Conservation (phyloP, 1,140 invertebrate genomes). For the Acromyrmex echinatior region DNA sequence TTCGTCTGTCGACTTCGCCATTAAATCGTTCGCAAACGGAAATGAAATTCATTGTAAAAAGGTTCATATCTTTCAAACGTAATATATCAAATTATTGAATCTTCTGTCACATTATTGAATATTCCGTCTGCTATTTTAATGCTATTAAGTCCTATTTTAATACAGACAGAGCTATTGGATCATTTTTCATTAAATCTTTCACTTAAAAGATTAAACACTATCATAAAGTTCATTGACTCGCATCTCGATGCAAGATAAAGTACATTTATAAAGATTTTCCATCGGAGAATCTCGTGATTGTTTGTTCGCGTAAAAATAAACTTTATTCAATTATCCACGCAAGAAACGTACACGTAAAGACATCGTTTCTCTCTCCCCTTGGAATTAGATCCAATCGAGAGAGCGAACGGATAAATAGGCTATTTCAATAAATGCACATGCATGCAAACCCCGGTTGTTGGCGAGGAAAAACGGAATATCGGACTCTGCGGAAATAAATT, state of each 20-base stretch:
- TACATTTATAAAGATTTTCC: background rate
- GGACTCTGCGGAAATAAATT: background rate
- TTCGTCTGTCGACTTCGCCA: background rate
- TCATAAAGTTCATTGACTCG: slow-evolving; percentile 9
- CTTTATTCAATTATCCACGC: slow-evolving; percentile 25
- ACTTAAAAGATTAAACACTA: background rate
- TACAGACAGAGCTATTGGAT: background rate
- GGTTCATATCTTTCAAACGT: background rate
- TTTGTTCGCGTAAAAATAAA: background rate
- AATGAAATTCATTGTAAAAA: background rate
- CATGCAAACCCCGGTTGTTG: background rate
- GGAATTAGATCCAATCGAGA: slow-evolving; percentile 41
- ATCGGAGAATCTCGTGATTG: background rate
- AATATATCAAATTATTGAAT: background rate
- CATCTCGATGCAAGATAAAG: background rate
- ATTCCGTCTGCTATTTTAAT: background rate
- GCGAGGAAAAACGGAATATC: background rate
- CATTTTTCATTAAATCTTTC: background rate
- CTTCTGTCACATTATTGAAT: background rate
- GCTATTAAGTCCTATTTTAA: background rate
- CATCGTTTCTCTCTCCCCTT: slow-evolving; percentile 18
- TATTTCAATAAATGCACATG: slow-evolving; percentile 31
- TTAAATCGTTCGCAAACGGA: background rate
- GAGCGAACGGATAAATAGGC: slow-evolving; percentile 24
- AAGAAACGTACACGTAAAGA: slow-evolving; percentile 17